A percentile compares a stretch with the other conserved stretches of the same genome.
phyloP scores from a whole-genome alignment of 2,888 invertebrate species.

The Lasioglossum pauxillum region DNA sequence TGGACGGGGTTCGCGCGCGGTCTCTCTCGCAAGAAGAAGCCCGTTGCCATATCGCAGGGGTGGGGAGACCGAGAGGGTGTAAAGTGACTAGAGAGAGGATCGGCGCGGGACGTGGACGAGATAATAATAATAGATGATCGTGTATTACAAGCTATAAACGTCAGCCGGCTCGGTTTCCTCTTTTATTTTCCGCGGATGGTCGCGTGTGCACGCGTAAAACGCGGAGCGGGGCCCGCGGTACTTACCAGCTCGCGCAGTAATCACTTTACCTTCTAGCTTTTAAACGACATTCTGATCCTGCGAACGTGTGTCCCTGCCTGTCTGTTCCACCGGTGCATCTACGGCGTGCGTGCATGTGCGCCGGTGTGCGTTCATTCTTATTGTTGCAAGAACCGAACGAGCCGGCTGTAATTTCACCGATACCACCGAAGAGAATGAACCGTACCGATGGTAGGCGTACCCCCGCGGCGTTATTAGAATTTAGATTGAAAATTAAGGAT shows the following conservation, averaged over 20 bases:
- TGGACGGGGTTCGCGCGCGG: slow-evolving; percentile 4
- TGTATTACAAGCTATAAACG: slow-evolving; percentile 74
- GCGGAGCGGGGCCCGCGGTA: slow-evolving; percentile 21
- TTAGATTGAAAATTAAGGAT: slow-evolving; percentile 71
- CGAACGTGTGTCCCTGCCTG: slow-evolving; percentile 7
- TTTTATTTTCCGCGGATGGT: slow-evolving; percentile 69
- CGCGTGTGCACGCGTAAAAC: slow-evolving; percentile 56
- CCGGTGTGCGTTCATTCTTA: slow-evolving; percentile 55
- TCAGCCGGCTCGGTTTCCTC: slow-evolving; percentile 57
- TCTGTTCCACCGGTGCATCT: background rate
- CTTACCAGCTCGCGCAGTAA: slow-evolving; percentile 48
- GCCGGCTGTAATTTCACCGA: slow-evolving; percentile 66
- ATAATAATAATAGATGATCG: slow-evolving; percentile 75
- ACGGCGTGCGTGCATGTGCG: background rate
- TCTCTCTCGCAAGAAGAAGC: slow-evolving; percentile 49
- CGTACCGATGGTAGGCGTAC: slow-evolving; percentile 31
- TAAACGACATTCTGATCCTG: slow-evolving; percentile 72
- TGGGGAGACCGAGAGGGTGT: slow-evolving; percentile 24
- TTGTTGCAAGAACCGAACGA: slow-evolving; percentile 65
- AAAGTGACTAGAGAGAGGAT: slow-evolving; percentile 54
- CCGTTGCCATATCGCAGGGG: background rate
- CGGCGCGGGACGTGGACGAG: slow-evolving; percentile 65
- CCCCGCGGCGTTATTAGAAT: slow-evolving; percentile 64
- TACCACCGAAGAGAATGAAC: slow-evolving; percentile 59
- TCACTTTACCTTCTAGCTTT: slow-evolving; percentile 68